Conservation (phyloP, 1,140 invertebrate species). For the Dufourea novaeangliae region DNA sequence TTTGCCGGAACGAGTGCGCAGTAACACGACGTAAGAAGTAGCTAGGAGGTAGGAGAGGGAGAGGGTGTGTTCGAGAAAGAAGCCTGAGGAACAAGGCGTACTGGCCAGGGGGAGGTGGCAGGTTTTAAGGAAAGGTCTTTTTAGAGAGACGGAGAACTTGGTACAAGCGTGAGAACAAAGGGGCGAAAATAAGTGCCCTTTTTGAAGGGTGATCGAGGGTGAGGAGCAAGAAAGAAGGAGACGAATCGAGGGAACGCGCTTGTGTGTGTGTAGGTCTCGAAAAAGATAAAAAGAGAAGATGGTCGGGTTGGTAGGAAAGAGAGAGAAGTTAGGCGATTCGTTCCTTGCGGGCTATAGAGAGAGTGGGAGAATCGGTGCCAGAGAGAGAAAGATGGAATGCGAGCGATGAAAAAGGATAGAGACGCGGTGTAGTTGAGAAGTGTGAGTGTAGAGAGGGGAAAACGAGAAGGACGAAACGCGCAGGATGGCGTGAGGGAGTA, state of each 20-base stretch:
- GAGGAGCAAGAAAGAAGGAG: conserved; percentile 53
- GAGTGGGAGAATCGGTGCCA: conserved; percentile 44
- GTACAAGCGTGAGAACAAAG: conserved; percentile 69
- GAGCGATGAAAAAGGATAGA: conserved; percentile 32
- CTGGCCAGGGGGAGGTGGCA: conserved; percentile 28
- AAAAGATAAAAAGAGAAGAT: conserved; percentile 38
- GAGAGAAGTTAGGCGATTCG: conserved; percentile 25
- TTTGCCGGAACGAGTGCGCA: conserved; percentile 50
- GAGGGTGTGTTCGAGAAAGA: conserved; percentile 54
- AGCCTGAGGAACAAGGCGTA: conserved; percentile 34
- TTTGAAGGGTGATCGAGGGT: conserved; percentile 68
- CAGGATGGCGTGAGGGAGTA: conserved; percentile 51
- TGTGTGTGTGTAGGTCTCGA: conserved; percentile 43
- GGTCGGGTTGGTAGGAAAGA: conserved; percentile 25
- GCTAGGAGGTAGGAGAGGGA: conserved; percentile 35
- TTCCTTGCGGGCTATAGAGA: conserved; percentile 49
- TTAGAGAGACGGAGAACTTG: conserved; percentile 46
- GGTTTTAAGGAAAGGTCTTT: conserved; percentile 48
- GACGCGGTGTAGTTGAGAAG: not conserved
- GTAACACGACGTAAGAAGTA: conserved; percentile 52
- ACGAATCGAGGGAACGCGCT: conserved; percentile 36
- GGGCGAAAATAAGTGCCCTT: conserved; percentile 71
- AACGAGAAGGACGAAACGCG: conserved; percentile 44
- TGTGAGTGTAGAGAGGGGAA: conserved; percentile 34
- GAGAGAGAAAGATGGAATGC: conserved; percentile 25